Evolutionary conservation across 2,888 invertebrate genomes (phyloP).

Genomic region (Hoplodrina ambigua): DNA sequence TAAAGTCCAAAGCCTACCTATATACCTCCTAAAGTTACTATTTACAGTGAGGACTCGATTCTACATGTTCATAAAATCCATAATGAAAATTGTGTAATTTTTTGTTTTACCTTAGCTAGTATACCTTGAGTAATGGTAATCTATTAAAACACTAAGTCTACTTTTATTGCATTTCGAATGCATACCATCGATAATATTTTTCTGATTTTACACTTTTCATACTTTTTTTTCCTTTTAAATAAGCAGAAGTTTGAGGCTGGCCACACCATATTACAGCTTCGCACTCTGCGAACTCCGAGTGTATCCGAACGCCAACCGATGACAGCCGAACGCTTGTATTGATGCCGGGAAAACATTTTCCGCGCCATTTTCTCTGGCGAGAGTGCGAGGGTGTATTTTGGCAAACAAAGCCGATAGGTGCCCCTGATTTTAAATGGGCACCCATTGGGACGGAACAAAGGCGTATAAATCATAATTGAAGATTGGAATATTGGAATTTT

Average conservation of each 20-base stretch:
- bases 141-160: too few relatives aligned
- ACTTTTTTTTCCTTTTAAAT: slow-evolving; percentile 9
- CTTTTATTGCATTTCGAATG: too few relatives aligned
- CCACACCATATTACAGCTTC: slow-evolving; percentile 80
- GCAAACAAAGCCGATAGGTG: slow-evolving; percentile 73
- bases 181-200: too few relatives aligned
- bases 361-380: slow-evolving; percentile 85
- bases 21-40: neutral
- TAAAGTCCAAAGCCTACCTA: neutral
- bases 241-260: slow-evolving; percentile 52
- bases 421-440: slow-evolving; percentile 69
- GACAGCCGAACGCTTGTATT: slow-evolving; percentile 78
- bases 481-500: neutral
- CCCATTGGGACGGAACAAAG: slow-evolving; percentile 63
- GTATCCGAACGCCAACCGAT: slow-evolving; percentile 76
- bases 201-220: too few relatives aligned
- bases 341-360: slow-evolving; percentile 86
- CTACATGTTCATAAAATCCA: too few relatives aligned
- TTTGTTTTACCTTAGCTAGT: too few relatives aligned
- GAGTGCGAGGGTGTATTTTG: slow-evolving; percentile 75
- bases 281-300: slow-evolving; percentile 72
- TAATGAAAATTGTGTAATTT: too few relatives aligned
- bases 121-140: too few relatives aligned
- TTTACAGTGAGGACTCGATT: too few relatives aligned
- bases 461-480: slow-evolving; percentile 8